Conservation (phyloP, 2,888 invertebrate genomes). For the Isoperla grammatica region DNA sequence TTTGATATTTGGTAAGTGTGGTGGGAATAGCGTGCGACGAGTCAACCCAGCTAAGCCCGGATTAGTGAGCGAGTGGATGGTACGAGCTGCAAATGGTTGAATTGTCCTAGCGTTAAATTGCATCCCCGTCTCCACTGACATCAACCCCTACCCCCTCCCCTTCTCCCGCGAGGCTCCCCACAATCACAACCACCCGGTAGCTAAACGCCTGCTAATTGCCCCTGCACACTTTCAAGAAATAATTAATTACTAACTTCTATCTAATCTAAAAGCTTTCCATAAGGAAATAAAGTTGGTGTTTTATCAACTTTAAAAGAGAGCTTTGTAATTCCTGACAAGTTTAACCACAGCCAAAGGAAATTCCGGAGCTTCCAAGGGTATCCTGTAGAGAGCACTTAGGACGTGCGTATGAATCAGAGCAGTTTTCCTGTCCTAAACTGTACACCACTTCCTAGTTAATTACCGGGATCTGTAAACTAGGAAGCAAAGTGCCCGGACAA, state of each 20-base stretch:
- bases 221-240: neutral
- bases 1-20: slow-evolving; percentile 3
- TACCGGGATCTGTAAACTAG: too few relatives aligned
- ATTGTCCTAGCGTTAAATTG: slow-evolving; percentile 12
- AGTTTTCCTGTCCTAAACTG: slow-evolving; percentile 3
- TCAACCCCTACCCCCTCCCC: neutral
- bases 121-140: neutral
- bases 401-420: slow-evolving; percentile 2
- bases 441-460: neutral
- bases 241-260: neutral
- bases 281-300: too few relatives aligned
- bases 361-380: too few relatives aligned
- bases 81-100: slow-evolving; percentile 5
- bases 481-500: too few relatives aligned
- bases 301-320: too few relatives aligned
- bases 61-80: neutral
- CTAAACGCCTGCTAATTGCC: neutral
- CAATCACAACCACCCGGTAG: neutral
- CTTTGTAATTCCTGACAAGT: too few relatives aligned
- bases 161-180: neutral
- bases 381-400: neutral
- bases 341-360: too few relatives aligned
- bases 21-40: neutral
- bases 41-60: neutral
- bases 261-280: too few relatives aligned